Evolutionary conservation across 2,113 vertebrate species (phyloP).

Genomic region (Thymallus thymallus): DNA sequence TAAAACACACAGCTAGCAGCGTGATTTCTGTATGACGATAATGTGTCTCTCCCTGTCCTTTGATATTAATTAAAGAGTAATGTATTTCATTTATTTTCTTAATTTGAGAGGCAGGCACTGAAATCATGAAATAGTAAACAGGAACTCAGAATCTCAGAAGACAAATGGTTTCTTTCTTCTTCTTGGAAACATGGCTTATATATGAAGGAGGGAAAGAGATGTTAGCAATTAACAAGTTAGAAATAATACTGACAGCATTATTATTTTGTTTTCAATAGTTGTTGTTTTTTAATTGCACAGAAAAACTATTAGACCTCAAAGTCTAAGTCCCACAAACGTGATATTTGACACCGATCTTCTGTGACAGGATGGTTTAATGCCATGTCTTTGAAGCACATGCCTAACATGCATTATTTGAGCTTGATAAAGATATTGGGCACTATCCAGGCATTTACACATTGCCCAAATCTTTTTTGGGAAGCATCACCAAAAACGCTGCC

Average conservation of each 20-base stretch:
- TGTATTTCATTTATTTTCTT: slow-evolving; percentile 50
- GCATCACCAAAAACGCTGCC: slow-evolving; percentile 22
- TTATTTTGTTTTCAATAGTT: neutral
- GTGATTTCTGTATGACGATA: slow-evolving; percentile 51
- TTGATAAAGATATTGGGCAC: slow-evolving; percentile 36
- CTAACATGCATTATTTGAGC: slow-evolving; percentile 41
- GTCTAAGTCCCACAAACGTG: neutral
- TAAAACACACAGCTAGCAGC: slow-evolving; percentile 59
- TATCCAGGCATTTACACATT: slow-evolving; percentile 61
- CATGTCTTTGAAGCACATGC: neutral
- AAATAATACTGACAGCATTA: neutral
- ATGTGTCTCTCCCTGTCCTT: slow-evolving; percentile 53
- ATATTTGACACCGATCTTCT: neutral
- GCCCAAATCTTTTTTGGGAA: slow-evolving; percentile 44
- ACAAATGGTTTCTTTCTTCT: neutral
- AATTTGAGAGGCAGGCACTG: slow-evolving; percentile 27
- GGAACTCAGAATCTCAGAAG: slow-evolving; percentile 20
- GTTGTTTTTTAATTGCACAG: neutral
- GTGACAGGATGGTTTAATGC: neutral
- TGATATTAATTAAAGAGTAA: slow-evolving; percentile 67
- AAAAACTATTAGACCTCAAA: neutral
- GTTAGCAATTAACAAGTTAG: neutral
- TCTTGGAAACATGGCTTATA: neutral
- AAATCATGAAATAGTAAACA: slow-evolving; percentile 41
- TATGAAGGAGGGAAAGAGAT: too few relatives aligned